phyloP scores from a whole-genome alignment of 2,797 vertebrate species.

The Valencia hispanica region DNA sequence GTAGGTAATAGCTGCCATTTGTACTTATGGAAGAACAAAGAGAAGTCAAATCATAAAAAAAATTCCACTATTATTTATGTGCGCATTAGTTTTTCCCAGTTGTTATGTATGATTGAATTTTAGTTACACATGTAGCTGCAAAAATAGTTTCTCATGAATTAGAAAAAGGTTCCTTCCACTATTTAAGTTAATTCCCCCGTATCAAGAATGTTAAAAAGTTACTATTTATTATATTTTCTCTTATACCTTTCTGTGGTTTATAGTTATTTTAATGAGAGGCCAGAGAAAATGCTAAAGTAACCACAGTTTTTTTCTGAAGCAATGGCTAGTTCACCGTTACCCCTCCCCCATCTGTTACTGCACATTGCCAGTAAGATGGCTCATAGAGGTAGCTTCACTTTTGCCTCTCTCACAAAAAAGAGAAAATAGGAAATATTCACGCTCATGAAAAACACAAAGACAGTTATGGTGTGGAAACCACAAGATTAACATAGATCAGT shows the following conservation, averaged over 20 bases:
- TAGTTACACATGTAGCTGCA: neutral
- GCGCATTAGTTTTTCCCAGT: neutral
- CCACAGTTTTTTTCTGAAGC: neutral
- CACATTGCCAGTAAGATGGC: neutral
- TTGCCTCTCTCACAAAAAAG: neutral
- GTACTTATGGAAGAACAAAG: slow-evolving; percentile 52
- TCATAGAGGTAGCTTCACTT: neutral
- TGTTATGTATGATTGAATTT: neutral
- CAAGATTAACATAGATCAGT: neutral
- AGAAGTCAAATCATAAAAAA: slow-evolving; percentile 30
- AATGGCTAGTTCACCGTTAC: no score
- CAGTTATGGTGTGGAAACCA: neutral
- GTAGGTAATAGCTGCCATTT: slow-evolving; percentile 61
- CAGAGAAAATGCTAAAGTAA: neutral
- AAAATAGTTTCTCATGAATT: neutral
- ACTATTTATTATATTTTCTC: neutral
- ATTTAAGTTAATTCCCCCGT: neutral
- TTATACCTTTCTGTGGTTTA: neutral
- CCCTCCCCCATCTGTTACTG: neutral
- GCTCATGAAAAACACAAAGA: neutral
- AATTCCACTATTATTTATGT: slow-evolving; percentile 33
- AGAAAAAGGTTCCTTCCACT: neutral
- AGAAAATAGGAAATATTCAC: neutral
- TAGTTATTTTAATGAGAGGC: neutral
- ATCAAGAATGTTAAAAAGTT: neutral